Conservation (phyloP, 2,888 invertebrate species). For the Aleiodes leptofemur region DNA sequence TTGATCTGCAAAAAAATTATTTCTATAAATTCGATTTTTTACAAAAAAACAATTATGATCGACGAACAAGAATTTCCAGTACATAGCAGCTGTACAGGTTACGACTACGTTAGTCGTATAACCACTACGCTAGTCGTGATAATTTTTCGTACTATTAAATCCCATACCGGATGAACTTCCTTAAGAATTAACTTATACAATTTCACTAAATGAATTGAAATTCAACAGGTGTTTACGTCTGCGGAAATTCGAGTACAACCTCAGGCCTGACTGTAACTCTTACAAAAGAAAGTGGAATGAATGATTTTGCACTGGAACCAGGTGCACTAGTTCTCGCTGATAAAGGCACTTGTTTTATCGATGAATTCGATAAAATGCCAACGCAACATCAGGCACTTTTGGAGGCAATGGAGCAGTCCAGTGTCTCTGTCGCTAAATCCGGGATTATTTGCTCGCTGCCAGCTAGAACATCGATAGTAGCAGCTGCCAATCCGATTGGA, state of each 20-base stretch:
- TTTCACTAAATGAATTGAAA: constrained; percentile 6
- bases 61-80: too few species aligned
- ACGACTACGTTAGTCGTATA: too few species aligned
- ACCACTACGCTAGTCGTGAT: too few species aligned
- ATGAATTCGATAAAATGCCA: constrained; percentile 96
- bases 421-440: constrained; percentile 93
- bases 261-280: constrained; percentile 88
- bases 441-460: constrained; percentile 89
- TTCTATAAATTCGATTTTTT: too few species aligned
- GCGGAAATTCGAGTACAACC: constrained; percentile 90
- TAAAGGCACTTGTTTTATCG: constrained; percentile 93
- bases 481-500: constrained; percentile 93
- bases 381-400: constrained; percentile 88
- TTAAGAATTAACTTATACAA: too few species aligned
- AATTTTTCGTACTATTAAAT: too few species aligned
- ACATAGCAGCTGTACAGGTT: too few species aligned
- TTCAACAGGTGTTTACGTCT: constrained; percentile 86
- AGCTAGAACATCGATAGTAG: constrained; percentile 89
- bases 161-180: too few species aligned
- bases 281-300: constrained; percentile 81
- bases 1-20: too few species aligned
- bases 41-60: too few species aligned
- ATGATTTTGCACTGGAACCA: constrained; percentile 90
- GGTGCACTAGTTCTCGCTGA: constrained; percentile 92
- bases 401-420: constrained; percentile 97